Evolutionary conservation across 2,888 invertebrate genomes (phyloP), one percentile per base, ranked within the genome.

Genomic region (Polydrusus tereticollis): DNA sequence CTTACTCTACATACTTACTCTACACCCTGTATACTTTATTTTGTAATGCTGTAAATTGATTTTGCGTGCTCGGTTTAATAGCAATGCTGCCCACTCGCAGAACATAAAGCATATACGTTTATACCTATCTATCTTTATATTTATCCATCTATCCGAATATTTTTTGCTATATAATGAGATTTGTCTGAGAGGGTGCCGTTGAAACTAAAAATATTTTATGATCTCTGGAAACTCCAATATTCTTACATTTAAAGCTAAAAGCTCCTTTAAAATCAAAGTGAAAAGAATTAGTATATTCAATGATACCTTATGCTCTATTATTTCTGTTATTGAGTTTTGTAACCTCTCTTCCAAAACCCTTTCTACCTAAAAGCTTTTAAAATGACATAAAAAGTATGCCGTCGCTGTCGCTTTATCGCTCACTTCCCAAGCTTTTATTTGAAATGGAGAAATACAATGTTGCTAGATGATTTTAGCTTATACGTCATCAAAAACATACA

Each of bases 311-410:
- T 55, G 5, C 29, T 55, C 12, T 36, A 36, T 55, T 55, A 55
- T 55, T 55, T 55, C 52, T 55, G 10, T 55, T 55, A 55, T 55
- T 29, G 29, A 55, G 29, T 55, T 55, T 50, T 55, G 52, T 18
- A 55, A 18, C 29, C 16, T 55, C 16, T 16, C 18, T 55, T 2
- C 7, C 10, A 29, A 55, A 47, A 23, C 29, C 52, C 21, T 55
- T 36, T 55, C 52, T 26, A 23, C 52, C 29, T 29, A 55, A 55
- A 55, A 55, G 52, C 52, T 55, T 55, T 55, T 23, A 55, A 10
- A 29, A 29, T 36, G 29, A 18, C 10, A 55, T 55, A 55, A 29
- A 55, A 52, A 52, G 29, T 29, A 45, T 45, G n/a, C n/a, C n/a
- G n/a, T n/a, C n/a, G n/a, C 2, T 29, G 8, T 52, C 52, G 52